These are phyloP conservation scores for Beaufortia kweichowensis DNA, from an alignment of 2,113 vertebrate genomes.

Conservation along the genomic window DNA sequence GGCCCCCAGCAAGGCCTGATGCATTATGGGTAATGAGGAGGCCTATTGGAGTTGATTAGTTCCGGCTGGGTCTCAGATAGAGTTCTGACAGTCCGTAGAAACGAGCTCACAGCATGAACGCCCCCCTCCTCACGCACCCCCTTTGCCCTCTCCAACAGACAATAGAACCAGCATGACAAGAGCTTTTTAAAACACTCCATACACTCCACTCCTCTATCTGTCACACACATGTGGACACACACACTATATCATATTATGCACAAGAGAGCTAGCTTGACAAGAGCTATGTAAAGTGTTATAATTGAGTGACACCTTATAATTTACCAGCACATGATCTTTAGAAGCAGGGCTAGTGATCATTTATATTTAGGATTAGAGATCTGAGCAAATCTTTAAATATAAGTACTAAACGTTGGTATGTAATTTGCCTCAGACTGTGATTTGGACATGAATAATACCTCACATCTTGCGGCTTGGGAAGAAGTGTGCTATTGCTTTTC, in stretches of 20 bases:
- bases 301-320: not conserved
- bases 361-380: not conserved
- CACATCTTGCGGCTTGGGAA: too few relatives aligned
- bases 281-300: slow-evolving; percentile 45
- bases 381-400: not conserved
- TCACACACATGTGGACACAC: slow-evolving; percentile 51
- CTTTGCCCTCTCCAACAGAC: slow-evolving; percentile 66
- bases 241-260: slow-evolving; percentile 51
- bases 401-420: too few relatives aligned
- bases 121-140: slow-evolving; percentile 44
- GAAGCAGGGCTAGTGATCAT: not conserved
- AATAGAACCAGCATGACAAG: slow-evolving; percentile 71
- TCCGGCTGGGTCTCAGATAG: slow-evolving; percentile 79
- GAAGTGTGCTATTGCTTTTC: too few relatives aligned
- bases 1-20: slow-evolving; percentile 67
- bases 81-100: slow-evolving; percentile 81
- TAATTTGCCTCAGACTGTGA: too few relatives aligned
- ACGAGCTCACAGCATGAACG: slow-evolving; percentile 75
- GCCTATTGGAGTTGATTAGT: slow-evolving; percentile 83
- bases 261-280: slow-evolving; percentile 44
- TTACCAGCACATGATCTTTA: not conserved
- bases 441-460: too few relatives aligned
- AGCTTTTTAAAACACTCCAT: slow-evolving; percentile 77
- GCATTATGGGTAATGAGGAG: slow-evolving; percentile 77
- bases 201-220: slow-evolving; percentile 50